Percentiles rank a stretch among this genome's conserved stretches.
These are phyloP conservation scores for Cottoperca gobio DNA, from an alignment of 2,797 vertebrate genomes.

Conservation along the genomic window DNA sequence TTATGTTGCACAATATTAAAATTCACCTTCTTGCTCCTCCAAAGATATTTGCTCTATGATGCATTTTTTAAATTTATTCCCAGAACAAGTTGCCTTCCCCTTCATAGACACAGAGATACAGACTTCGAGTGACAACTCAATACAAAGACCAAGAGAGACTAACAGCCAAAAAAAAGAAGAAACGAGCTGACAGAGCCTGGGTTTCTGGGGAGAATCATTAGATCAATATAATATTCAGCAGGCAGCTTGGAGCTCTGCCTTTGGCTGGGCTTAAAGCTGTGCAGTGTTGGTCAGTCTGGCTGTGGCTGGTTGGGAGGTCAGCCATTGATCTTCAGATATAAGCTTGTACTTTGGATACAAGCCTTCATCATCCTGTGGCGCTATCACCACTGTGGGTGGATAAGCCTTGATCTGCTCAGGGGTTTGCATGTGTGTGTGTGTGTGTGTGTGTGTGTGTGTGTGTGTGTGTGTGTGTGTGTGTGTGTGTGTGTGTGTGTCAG, in stretches of 20 bases:
- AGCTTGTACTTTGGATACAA: constrained; percentile 78
- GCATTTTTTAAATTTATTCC: constrained; percentile 39
- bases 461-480: constrained; percentile 34
- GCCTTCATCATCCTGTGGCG: constrained; percentile 74
- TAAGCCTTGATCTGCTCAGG: constrained; percentile 80
- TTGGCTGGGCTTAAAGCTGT: constrained; percentile 64
- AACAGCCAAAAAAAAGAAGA: not conserved
- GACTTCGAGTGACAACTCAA: constrained; percentile 42
- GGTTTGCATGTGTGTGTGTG: constrained; percentile 28
- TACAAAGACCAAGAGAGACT: constrained; percentile 47
- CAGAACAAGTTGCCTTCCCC: constrained; percentile 26
- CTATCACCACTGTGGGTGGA: constrained; percentile 68
- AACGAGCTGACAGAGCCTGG: constrained; percentile 48
- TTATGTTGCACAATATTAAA: constrained; percentile 49
- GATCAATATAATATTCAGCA: constrained; percentile 66
- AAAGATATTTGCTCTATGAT: constrained; percentile 50
- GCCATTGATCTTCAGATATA: constrained; percentile 82
- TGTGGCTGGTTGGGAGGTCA: constrained; percentile 71
- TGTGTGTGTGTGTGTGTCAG: not conserved
- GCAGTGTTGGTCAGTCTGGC: constrained; percentile 64
- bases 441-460: too few species aligned
- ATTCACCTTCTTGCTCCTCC: constrained; percentile 39
- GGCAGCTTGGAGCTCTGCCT: constrained; percentile 65
- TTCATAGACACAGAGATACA: constrained; percentile 30
- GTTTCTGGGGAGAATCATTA: constrained; percentile 68